Conservation (phyloP, 2,888 invertebrate species). For the Blastobasis adustella region DNA sequence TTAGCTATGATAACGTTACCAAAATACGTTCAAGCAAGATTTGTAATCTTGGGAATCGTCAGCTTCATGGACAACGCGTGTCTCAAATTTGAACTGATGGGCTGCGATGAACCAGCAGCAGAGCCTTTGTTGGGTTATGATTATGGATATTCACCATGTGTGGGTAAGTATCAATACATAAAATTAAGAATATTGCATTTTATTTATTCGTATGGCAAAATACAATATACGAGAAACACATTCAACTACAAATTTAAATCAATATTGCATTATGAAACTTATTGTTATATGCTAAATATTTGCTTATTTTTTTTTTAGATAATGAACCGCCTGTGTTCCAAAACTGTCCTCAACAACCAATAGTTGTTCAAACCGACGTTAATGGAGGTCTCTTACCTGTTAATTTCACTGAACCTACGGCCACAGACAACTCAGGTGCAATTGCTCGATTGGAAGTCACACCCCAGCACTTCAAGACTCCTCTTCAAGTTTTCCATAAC, state of each 20-base stretch:
- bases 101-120: constrained; percentile 89
- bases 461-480: constrained; percentile 92
- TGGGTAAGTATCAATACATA: constrained; percentile 70
- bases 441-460: constrained; percentile 94
- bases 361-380: constrained; percentile 90
- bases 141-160: constrained; percentile 94
- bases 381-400: constrained; percentile 93
- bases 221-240: no score
- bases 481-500: constrained; percentile 90
- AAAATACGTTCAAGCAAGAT: constrained; percentile 94
- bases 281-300: not conserved
- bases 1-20: constrained; percentile 96
- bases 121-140: constrained; percentile 94
- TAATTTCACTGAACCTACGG: constrained; percentile 94
- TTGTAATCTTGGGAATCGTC: constrained; percentile 95
- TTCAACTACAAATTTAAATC: no score
- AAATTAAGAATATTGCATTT: not conserved
- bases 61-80: constrained; percentile 98
- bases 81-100: constrained; percentile 96
- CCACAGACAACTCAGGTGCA: constrained; percentile 96
- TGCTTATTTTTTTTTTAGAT: constrained; percentile 67
- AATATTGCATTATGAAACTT: not conserved
- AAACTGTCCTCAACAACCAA: constrained; percentile 95
- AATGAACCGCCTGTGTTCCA: constrained; percentile 97
- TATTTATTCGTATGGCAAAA: no score